Evolutionary conservation across 2,888 invertebrate genomes (phyloP).

Genomic region (Chymomyza amoena): DNA sequence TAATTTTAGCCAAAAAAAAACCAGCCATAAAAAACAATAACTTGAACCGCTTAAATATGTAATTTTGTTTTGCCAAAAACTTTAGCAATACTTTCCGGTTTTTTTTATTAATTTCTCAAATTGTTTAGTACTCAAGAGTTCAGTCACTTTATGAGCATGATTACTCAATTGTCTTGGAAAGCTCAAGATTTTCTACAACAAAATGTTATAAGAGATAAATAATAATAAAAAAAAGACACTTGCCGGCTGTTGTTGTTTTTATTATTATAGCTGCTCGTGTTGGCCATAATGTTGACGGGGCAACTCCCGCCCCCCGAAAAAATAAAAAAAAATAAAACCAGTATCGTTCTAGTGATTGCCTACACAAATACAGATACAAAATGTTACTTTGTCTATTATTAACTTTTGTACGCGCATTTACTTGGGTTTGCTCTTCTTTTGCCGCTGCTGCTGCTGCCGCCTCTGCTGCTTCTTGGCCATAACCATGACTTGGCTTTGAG

Average conservation of each 20-base stretch:
- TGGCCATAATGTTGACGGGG: constrained; percentile 51
- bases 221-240: constrained; percentile 44
- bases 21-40: background rate
- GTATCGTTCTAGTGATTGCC: constrained; percentile 49
- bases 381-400: constrained; percentile 55
- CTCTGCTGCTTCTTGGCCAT: constrained; percentile 66
- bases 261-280: constrained; percentile 6
- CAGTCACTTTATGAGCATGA: constrained; percentile 59
- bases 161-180: constrained; percentile 59
- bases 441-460: background rate
- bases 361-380: constrained; percentile 6
- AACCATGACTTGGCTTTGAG: constrained; percentile 78
- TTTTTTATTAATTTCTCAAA: background rate
- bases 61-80: background rate
- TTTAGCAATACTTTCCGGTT: background rate
- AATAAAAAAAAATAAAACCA: constrained; percentile 43
- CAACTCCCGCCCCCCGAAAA: background rate
- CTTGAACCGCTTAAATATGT: background rate
- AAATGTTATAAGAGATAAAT: constrained; percentile 46
- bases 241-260: constrained; percentile 43
- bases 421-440: constrained; percentile 19
- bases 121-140: constrained; percentile 46
- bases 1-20: background rate
- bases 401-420: constrained; percentile 63
- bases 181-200: constrained; percentile 51